phyloP scores from a whole-genome alignment of 2,888 invertebrate species.

The Augiades crinisus region DNA sequence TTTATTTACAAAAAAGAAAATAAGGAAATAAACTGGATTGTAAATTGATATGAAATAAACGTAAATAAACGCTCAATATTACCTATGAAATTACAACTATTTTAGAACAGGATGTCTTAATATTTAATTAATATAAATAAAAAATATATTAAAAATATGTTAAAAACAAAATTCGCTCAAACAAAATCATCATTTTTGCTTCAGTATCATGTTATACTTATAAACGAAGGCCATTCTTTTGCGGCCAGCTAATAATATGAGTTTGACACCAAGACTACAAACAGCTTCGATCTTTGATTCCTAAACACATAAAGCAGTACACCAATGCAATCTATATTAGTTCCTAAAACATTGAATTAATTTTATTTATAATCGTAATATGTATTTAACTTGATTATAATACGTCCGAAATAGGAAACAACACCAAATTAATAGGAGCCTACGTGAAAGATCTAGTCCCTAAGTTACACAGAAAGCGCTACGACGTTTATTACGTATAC shows the following conservation, averaged over 20 bases:
- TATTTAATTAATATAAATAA: too few relatives aligned
- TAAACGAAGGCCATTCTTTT: not conserved
- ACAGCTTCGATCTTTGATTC: not conserved
- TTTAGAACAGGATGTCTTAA: too few relatives aligned
- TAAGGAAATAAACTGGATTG: too few relatives aligned
- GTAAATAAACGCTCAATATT: too few relatives aligned
- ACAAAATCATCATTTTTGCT: not conserved
- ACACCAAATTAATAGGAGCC: conserved; percentile 2
- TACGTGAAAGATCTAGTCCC: not conserved
- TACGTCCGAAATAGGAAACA: conserved; percentile 7
- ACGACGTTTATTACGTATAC: not conserved
- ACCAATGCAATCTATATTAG: not conserved
- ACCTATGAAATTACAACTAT: too few relatives aligned
- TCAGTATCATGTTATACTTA: not conserved
- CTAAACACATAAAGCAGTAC: conserved; percentile 2
- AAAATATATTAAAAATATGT: not conserved
- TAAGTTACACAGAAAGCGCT: conserved; percentile 1
- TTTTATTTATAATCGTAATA: not conserved
- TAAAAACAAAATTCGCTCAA: conserved; percentile 6
- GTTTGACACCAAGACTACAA: not conserved
- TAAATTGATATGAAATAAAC: too few relatives aligned
- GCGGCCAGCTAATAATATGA: not conserved
- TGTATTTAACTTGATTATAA: conserved; percentile 5
- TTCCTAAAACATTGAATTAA: not conserved
- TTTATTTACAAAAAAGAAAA: too few relatives aligned